A percentile compares a stretch with the other conserved stretches of the same genome.
These are phyloP conservation scores for Rhizoglyphus robini DNA, from an alignment of 1,140 invertebrate species.

Conservation along the genomic window DNA sequence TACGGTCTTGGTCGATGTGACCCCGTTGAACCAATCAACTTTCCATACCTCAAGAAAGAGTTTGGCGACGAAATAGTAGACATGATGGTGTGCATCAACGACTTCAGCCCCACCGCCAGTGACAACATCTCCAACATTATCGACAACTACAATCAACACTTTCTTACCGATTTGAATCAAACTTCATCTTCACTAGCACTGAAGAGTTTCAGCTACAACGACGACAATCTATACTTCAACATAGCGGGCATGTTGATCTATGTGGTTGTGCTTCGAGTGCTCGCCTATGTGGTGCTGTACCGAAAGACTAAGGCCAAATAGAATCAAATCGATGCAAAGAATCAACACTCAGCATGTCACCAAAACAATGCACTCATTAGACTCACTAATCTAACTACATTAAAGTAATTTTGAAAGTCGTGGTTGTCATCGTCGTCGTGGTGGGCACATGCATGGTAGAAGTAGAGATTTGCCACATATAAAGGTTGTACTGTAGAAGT, in stretches of 20 bases:
- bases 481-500: no score
- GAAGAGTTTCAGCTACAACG: conserved; percentile 28
- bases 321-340: background rate
- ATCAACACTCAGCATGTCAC: no score
- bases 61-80: conserved; percentile 16
- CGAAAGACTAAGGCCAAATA: conserved; percentile 35
- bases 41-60: conserved; percentile 6
- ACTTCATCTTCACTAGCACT: conserved; percentile 12
- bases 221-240: conserved; percentile 59
- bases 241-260: conserved; percentile 62
- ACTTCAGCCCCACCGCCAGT: background rate
- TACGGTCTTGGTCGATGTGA: conserved; percentile 63
- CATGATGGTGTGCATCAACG: background rate
- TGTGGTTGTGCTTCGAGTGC: conserved; percentile 62
- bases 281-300: conserved; percentile 72
- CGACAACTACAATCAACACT: conserved; percentile 6
- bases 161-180: background rate
- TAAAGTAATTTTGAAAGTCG: no score
- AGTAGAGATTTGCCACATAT: no score
- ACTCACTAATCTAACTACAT: no score
- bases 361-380: background rate
- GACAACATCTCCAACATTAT: conserved; percentile 8
- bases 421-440: no score
- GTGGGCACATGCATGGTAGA: no score
- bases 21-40: conserved; percentile 6